Conservation (phyloP, 2,888 invertebrate species). For the Agrilus biguttatus region DNA sequence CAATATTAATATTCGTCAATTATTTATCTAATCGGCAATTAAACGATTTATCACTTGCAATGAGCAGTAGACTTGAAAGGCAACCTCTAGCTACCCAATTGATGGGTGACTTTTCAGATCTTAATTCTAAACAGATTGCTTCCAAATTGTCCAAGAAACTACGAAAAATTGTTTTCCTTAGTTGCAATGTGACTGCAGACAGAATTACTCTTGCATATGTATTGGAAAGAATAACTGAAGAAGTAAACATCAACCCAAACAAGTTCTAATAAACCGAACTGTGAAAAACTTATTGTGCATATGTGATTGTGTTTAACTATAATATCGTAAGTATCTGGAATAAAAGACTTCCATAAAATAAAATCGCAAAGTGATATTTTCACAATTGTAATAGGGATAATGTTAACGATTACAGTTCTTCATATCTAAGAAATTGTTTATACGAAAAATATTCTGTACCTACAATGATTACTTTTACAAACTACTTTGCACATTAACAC, state of each 20-base stretch:
- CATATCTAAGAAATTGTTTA: too few relatives aligned
- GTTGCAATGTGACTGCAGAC: slow-evolving; percentile 31
- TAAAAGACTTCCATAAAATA: too few relatives aligned
- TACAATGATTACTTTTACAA: too few relatives aligned
- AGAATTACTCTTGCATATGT: slow-evolving; percentile 22
- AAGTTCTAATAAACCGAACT: slow-evolving; percentile 17
- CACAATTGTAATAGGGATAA: too few relatives aligned
- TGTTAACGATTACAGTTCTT: too few relatives aligned
- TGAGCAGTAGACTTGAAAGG: slow-evolving; percentile 18
- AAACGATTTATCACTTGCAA: slow-evolving; percentile 27
- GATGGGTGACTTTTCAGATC: slow-evolving; percentile 26
- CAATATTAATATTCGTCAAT: slow-evolving; percentile 33
- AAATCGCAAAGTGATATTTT: too few relatives aligned
- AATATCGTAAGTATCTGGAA: too few relatives aligned
- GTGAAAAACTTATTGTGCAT: too few relatives aligned
- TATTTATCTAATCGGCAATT: slow-evolving; percentile 22
- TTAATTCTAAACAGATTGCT: slow-evolving; percentile 23
- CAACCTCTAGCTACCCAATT: slow-evolving; percentile 26
- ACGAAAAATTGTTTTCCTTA: slow-evolving; percentile 34
- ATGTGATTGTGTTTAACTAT: too few relatives aligned
- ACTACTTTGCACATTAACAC: too few relatives aligned
- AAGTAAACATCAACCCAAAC: slow-evolving; percentile 28
- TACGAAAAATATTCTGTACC: too few relatives aligned
- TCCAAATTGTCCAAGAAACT: slow-evolving; percentile 27
- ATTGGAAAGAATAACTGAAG: slow-evolving; percentile 29